phyloP scores from a whole-genome alignment of 2,888 invertebrate genomes.

The Eubasilissa splendida region DNA sequence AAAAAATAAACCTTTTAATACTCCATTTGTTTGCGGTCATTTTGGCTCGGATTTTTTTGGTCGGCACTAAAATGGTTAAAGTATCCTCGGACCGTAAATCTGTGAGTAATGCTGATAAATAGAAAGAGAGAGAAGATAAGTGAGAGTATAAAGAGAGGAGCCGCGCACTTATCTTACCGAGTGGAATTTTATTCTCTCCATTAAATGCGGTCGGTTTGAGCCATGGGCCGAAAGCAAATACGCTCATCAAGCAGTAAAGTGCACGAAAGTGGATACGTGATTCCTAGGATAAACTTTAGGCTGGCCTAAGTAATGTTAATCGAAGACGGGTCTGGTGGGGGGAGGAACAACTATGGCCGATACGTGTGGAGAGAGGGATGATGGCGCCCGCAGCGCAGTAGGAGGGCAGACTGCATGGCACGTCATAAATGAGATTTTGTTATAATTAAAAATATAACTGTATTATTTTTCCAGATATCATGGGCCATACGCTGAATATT shows the following conservation, averaged over 20 bases:
- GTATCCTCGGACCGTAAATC: conserved; percentile 9
- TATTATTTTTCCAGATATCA: no score
- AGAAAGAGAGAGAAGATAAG: background rate
- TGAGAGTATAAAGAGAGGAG: background rate
- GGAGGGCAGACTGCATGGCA: background rate
- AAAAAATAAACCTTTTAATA: no score
- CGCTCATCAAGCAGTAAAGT: conserved; percentile 43
- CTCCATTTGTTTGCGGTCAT: no score
- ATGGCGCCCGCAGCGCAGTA: background rate
- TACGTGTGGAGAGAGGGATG: conserved; percentile 10
- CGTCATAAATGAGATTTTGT: no score
- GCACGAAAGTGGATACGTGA: conserved; percentile 56
- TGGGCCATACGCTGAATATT: no score
- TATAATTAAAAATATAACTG: no score
- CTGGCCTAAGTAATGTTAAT: conserved; percentile 47
- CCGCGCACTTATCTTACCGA: conserved; percentile 36
- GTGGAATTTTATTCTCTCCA: conserved; percentile 49
- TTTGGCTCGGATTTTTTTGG: no score
- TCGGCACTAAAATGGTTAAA: no score
- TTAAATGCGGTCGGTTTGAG: conserved; percentile 46
- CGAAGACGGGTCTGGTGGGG: conserved; percentile 28
- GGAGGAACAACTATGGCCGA: background rate
- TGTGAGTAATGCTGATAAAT: conserved; percentile 30
- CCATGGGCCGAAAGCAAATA: conserved; percentile 51
- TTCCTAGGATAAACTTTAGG: conserved; percentile 48